Base-by-base conservation (phyloP, 2,888 invertebrate genomes). In the Pasiphila rectangulata region DNA sequence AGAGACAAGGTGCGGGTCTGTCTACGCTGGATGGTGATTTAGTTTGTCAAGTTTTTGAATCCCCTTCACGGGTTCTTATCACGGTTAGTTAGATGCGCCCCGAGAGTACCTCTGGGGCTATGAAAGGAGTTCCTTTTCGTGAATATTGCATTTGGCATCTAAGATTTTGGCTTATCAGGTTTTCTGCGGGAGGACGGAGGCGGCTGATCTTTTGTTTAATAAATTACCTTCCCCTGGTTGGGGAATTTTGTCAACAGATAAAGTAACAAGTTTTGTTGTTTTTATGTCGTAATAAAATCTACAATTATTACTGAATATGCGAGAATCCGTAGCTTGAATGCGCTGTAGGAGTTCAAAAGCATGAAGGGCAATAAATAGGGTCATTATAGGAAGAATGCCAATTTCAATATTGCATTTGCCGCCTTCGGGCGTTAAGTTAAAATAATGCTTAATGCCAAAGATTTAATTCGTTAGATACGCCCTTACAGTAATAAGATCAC, bases 81-180 rank as follows among this genome's bases (percentile, higher is more conserved):
- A 81, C 80, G 83, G 83, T 85, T 83, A 80, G 80, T 83, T 85
- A 81, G 75, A 54, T 72, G 63, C 75, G 73, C 66, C 69, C 55
- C 64, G 70, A 69, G 76, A 74, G 69, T 63, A 59, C 64, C 72
- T 63, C 62, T 51, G 63, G 65, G 67, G 69, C 62, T 72, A 72
- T 68, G 66, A 72, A 73, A 74, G 71, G 78, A 71, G 73, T 71
- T 70, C 70, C 66, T 72, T 75, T 72, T 75, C 73, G 74, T 72
- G 74, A 78, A 79, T 76, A 78, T 79, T 80, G 75, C 72, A 79
- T 79, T 79, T 77, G 77, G 76, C 73, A 75, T 78, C 69, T 69
- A 63, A 72, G 72, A 75, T 65, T 70, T 70, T 62, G 63, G 62
- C 71, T 77, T 76, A 75, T 75, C 73, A 73, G 61, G 56, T 50